Base-by-base conservation (phyloP, 2,888 invertebrate species). In the Ectropis crepuscularia region DNA sequence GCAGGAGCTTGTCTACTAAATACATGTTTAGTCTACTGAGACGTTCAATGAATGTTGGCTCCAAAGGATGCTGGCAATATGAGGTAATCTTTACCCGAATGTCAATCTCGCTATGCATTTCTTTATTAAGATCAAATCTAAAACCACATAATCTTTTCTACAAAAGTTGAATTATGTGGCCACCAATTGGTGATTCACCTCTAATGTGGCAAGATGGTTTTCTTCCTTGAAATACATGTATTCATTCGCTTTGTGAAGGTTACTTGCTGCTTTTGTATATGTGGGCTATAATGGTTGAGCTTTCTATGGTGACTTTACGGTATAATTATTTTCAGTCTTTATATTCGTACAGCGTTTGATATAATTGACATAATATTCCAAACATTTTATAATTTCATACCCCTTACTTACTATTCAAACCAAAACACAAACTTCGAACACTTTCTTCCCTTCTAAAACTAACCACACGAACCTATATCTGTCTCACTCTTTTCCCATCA, bases 401-500 rank as follows among this genome's bases (percentile, higher is more conserved):
- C 16, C 16, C 16, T 28, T 28, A 28, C 16, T 28, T 28, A 28
- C 16, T 28, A 28, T 41, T 4, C 9, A 51, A 51, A 39, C 5
- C 16, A 28, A 48, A n/a, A 42, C n/a, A 57, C 41, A 57, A 7
- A n/a, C 11, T 5, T 42, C 38, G 16, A 8, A 36, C 50, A 55
- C 57, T 57, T 54, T 59, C 49, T 53, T 38, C 28, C 37, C 41
- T 57, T 65, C 54, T 59, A 61, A 69, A 63, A 72, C 73, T 76
- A 76, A 76, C 72, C 59, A 48, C 68, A 73, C 70, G 55, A 59
- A 70, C 61, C 59, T 61, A 62, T 55, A 41, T 68, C 64, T 61
- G 57, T 62, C 67, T 65, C 63, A 55, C 62, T 73, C 69, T 60
- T 39, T n/a, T 49, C 54, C 65, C 45, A 48, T 47, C 10, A 72